A percentile compares a stretch with the other conserved stretches of the same genome.
Evolutionary conservation across 2,113 vertebrate genomes (phyloP).

Genomic region (Platysteira castanea): DNA sequence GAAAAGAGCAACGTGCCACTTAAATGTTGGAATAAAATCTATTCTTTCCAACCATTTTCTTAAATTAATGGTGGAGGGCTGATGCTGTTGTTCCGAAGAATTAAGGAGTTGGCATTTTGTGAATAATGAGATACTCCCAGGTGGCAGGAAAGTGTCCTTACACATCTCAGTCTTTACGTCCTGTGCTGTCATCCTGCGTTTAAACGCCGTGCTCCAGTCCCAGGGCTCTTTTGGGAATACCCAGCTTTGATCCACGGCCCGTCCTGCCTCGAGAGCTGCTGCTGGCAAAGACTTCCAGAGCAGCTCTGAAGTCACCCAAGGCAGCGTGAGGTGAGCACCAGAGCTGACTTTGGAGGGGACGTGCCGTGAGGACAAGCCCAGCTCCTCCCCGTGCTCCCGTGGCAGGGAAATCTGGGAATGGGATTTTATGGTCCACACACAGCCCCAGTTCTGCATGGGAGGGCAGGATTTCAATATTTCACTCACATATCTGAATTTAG

Average conservation of each 20-base stretch:
- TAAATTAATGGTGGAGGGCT: background rate
- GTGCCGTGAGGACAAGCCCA: accelerated
- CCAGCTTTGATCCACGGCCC: background rate
- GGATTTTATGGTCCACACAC: background rate
- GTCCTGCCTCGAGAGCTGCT: background rate
- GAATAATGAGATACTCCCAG: background rate
- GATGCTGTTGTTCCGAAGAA: background rate
- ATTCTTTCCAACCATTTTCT: background rate
- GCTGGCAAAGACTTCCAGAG: background rate
- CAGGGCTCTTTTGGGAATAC: background rate
- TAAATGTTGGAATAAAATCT: background rate
- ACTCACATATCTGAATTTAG: background rate
- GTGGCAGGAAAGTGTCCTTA: background rate
- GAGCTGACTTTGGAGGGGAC: background rate
- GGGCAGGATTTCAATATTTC: background rate
- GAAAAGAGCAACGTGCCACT: background rate
- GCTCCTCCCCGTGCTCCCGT: background rate
- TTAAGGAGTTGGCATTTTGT: background rate
- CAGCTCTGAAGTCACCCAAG: background rate
- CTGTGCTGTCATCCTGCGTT: background rate
- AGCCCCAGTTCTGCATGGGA: background rate
- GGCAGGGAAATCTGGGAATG: background rate
- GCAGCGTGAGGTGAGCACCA: background rate
- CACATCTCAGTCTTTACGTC: background rate
- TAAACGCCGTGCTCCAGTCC: background rate